Evolutionary conservation across 2,888 invertebrate genomes (phyloP).

Genomic region (Frankliniella intonsa): DNA sequence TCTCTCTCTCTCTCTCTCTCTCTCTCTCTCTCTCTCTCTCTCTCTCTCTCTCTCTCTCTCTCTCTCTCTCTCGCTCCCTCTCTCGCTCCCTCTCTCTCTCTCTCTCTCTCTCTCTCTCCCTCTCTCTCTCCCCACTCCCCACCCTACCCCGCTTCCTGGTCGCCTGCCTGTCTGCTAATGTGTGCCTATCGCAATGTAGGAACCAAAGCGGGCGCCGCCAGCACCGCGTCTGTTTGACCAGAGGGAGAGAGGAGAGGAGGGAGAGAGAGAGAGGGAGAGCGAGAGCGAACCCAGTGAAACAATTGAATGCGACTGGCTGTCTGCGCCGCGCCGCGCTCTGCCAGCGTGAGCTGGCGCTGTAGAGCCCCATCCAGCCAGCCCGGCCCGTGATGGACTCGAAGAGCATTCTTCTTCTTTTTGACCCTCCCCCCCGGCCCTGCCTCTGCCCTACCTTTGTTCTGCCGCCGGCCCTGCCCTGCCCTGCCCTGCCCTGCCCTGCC

Average conservation of each 20-base stretch:
- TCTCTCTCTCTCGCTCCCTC: neutral
- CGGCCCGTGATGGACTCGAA: no score
- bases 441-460: neutral
- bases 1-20: no score
- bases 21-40: conserved; percentile 7
- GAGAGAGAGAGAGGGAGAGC: neutral
- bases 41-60: neutral
- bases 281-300: neutral
- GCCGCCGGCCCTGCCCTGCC: no score
- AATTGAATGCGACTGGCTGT: neutral
- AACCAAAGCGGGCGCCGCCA: no score
- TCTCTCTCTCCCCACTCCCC: neutral
- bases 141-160: no score
- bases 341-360: no score
- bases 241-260: neutral
- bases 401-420: neutral
- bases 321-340: no score
- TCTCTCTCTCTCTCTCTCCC: neutral
- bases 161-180: no score
- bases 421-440: neutral
- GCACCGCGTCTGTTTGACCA: no score
- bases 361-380: no score
- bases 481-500: no score
- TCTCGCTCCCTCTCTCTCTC: neutral
- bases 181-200: no score